Evolutionary conservation across 2,797 vertebrate species (phyloP), one percentile per base, ranked within the genome.

Genomic region (Darevskia mixta): DNA sequence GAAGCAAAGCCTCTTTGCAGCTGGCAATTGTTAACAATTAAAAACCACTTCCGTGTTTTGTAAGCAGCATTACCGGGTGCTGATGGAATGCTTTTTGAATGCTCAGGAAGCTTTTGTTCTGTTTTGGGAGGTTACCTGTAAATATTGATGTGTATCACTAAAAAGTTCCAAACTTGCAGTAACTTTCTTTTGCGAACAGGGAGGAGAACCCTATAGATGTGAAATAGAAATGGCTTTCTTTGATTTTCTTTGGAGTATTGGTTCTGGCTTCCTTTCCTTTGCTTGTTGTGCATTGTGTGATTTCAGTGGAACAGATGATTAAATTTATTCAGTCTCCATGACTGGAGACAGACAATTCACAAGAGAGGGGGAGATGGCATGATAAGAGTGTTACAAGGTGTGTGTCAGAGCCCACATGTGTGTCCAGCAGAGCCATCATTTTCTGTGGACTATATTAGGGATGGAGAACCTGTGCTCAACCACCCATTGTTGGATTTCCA

Each of bases 1-100:
- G 90, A 90, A 85, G 87, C 71, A 87, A 92, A 86, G 11, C 72
- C 77, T 91, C 86, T 11, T 9, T 41, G 8, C 9, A 90, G 9
- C 9, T 69, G 35, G 0, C 45, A 67, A 43, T 66, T 81, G 38
- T 88, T 83, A 80, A 82, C 29, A 27, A 76, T 86, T 78, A 87
- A 29, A 38, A 17, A 85, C 87, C 10, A 5, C 80, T 82, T 86
- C 79, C 8, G 0, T 67, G 66, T 79, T 8, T 66, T 49, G 73
- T 78, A 83, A 55, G 64, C 1, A 0, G 35, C 5, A 41, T 86
- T 79, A 77, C 73, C 49, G 83, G 32, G 1, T 1, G 0, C 1
- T 2, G 35, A 83, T 43, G 45, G 72, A 3, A 85, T 58, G 43
- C 18, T n/a, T 69, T 77, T 27, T 79, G 87, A 88, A 61, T 20